Conservation (phyloP, 2,888 invertebrate genomes). For the Drosophila cracens region DNA sequence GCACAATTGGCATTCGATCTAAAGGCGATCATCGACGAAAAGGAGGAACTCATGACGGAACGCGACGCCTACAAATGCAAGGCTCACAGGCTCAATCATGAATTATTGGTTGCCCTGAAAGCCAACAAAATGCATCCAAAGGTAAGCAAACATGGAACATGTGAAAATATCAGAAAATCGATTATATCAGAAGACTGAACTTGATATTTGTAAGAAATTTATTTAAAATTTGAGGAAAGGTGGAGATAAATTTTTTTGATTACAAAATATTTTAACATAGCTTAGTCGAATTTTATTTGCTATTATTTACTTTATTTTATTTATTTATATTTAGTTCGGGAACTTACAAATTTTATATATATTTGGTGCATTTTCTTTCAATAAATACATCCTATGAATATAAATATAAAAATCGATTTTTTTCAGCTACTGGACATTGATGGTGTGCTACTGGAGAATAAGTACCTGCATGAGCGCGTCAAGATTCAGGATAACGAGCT, state of each 20-base stretch:
- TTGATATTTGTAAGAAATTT: not conserved
- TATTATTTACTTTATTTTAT: not conserved
- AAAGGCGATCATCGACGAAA: constrained; percentile 92
- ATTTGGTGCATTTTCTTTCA: not conserved
- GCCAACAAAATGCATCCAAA: constrained; percentile 83
- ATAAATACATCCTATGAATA: not conserved
- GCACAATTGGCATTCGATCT: constrained; percentile 91
- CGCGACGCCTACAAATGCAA: constrained; percentile 93
- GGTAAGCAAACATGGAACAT: constrained; percentile 46
- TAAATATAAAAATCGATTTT: no score
- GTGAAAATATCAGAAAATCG: not conserved
- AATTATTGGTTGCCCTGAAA: constrained; percentile 89
- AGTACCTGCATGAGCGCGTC: constrained; percentile 92
- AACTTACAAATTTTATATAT: no score
- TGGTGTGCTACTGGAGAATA: constrained; percentile 92
- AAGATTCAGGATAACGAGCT: constrained; percentile 92
- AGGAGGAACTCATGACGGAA: constrained; percentile 92
- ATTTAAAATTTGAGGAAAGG: not conserved
- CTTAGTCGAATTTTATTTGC: not conserved
- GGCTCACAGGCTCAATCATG: constrained; percentile 92
- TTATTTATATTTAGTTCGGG: not conserved
- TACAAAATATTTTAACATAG: not conserved
- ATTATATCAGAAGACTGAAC: not conserved
- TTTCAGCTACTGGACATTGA: constrained; percentile 90
- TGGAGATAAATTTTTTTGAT: not conserved